Conservation (phyloP, 1,140 invertebrate genomes). For the Chironomus tepperi region DNA sequence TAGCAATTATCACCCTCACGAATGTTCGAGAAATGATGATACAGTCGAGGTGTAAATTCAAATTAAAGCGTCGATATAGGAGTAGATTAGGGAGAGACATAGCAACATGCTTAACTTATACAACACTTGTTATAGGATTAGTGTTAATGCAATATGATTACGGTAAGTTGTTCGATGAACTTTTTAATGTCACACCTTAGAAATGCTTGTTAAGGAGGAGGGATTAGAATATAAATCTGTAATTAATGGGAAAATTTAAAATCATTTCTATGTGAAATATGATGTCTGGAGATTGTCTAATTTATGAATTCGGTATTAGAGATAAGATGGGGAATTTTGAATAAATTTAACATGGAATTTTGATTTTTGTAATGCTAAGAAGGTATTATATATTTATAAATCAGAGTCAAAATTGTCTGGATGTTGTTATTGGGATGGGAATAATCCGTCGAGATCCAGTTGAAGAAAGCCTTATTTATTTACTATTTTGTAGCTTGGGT, state of each 20-base stretch:
- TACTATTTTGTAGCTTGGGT: no score
- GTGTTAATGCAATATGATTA: constrained; percentile 16
- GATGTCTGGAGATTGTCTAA: no score
- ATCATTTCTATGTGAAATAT: no score
- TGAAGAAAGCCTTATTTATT: no score
- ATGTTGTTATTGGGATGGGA: no score
- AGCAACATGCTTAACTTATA: constrained; percentile 1
- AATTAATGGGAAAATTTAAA: not conserved
- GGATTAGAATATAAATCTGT: not conserved
- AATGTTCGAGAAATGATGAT: constrained; percentile 17
- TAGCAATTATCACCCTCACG: constrained; percentile 10
- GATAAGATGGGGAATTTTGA: no score
- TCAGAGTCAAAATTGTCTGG: no score
- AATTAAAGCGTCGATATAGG: constrained; percentile 15
- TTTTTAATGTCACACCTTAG: not conserved
- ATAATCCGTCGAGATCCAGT: no score
- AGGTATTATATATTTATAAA: no score
- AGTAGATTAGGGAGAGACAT: not conserved
- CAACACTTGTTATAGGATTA: constrained; percentile 18
- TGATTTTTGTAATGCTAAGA: no score
- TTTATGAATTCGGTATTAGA: no score
- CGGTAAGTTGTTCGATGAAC: not conserved
- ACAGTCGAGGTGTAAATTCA: constrained; percentile 19
- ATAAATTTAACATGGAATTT: no score
- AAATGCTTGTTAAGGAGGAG: not conserved